Evolutionary conservation across 2,888 invertebrate genomes (phyloP), one percentile per base, ranked within the genome.

Genomic region (Campaea margaritaria): DNA sequence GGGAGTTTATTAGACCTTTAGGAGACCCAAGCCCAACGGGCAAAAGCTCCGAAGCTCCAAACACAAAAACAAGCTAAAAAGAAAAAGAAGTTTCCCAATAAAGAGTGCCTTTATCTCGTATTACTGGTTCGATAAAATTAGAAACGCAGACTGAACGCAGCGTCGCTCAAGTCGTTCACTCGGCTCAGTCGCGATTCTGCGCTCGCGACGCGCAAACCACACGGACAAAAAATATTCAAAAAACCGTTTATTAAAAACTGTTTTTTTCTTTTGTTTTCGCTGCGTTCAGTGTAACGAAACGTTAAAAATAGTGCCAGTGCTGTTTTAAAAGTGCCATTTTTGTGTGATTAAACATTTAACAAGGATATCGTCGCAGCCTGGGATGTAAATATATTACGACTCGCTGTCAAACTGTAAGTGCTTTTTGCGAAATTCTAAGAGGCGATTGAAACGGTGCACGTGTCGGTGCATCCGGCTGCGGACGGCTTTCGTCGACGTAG

Each of bases 81-180:
- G 87, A 87, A n/a, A n/a, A n/a, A n/a, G n/a, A 85, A 79, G 82
- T 79, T 80, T 76, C 78, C 82, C 82, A 83, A 86, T 88, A 89
- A 91, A 89, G 87, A 86, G 83, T 82, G 82, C 82, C 85, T 89
- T 89, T 91, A 92, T 91, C 90, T 91, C 91, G 89, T 89, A 83
- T 91, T 91, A 92, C 91, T 89, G 81, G 83, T 79, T 77, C 82
- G 90, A 87, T 87, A 91, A 89, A 91, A 89, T 91, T 92, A 91
- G 91, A 90, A 86, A 83, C 81, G 82, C 61, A 52, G 46, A 62
- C 77, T 72, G 69, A 70, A 66, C 72, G n/a, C n/a, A n/a, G n/a
- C n/a, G n/a, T n/a, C n/a, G 72, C 69, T 69, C 72, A 75, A 72
- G 70, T 72, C 53, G 39, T 5, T 13, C 12, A 13, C 13, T n/a